These are phyloP conservation scores for Tupiocoris notatus DNA, from an alignment of 2,888 invertebrate genomes.

Conservation along the genomic window DNA sequence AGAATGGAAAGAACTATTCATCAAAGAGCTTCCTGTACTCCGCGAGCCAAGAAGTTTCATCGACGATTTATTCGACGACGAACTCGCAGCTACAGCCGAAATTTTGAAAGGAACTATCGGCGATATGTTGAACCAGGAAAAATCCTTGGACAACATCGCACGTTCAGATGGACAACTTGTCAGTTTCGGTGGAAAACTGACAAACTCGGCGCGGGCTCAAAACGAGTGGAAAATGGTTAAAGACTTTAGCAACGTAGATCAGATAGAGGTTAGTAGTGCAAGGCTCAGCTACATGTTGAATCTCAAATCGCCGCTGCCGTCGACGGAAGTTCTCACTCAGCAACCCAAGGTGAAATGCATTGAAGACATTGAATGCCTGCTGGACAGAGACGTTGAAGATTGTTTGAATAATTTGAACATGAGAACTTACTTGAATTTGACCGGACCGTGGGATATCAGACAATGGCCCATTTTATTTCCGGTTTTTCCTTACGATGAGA, in stretches of 20 bases:
- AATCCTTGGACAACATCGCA: neutral
- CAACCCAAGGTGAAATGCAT: conserved; percentile 1
- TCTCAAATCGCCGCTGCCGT: neutral
- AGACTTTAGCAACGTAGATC: neutral
- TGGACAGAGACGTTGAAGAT: conserved; percentile 15
- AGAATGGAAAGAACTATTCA: conserved; percentile 34
- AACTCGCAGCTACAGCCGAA: neutral
- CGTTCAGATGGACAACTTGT: neutral
- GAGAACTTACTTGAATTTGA: conserved; percentile 11
- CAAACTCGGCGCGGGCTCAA: no score
- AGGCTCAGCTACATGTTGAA: neutral
- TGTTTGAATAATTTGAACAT: conserved; percentile 35
- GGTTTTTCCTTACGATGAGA: conserved; percentile 53
- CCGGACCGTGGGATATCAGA: conserved; percentile 16
- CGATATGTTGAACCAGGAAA: neutral
- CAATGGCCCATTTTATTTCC: conserved; percentile 18
- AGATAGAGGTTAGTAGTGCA: neutral
- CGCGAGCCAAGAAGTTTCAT: conserved; percentile 15
- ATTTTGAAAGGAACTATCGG: neutral
- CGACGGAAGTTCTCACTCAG: neutral
- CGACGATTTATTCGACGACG: neutral
- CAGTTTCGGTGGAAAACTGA: neutral
- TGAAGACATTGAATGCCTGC: conserved; percentile 6
- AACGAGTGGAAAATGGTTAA: neutral
- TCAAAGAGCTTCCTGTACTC: conserved; percentile 28